Conservation (phyloP, 2,888 invertebrate genomes). For the Ophraella communa region DNA sequence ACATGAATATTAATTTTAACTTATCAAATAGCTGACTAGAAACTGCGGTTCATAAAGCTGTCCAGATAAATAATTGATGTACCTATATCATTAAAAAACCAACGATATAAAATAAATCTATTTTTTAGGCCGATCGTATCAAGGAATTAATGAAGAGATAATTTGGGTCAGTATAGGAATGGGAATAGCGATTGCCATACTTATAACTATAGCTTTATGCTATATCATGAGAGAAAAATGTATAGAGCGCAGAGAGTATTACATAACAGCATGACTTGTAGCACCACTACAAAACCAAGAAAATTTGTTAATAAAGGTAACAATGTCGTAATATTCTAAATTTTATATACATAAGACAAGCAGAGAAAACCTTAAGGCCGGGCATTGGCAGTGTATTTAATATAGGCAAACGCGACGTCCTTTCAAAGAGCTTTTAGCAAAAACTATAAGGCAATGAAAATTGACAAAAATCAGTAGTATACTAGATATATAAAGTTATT, state of each 20-base stretch:
- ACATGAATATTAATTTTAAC: no score
- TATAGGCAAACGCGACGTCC: no score
- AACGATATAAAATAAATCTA: neutral
- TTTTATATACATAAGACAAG: neutral
- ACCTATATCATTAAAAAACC: neutral
- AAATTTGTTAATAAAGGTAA: constrained; percentile 10
- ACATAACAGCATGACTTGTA: constrained; percentile 71
- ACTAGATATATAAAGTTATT: no score
- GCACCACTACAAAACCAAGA: constrained; percentile 39
- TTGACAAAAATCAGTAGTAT: no score
- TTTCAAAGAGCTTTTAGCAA: no score
- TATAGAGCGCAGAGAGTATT: constrained; percentile 74
- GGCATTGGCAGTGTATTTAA: no score
- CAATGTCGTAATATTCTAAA: neutral
- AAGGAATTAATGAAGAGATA: constrained; percentile 86
- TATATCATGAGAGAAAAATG: constrained; percentile 84
- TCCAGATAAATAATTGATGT: neutral
- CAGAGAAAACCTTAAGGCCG: no score
- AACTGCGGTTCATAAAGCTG: neutral
- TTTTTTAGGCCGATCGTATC: constrained; percentile 76
- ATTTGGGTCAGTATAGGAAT: constrained; percentile 90
- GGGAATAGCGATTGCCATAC: constrained; percentile 81
- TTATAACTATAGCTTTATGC: constrained; percentile 83
- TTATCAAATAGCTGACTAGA: no score
- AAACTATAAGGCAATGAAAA: no score